Conservation (phyloP, 2,113 vertebrate genomes). For the Hippolais icterina region DNA sequence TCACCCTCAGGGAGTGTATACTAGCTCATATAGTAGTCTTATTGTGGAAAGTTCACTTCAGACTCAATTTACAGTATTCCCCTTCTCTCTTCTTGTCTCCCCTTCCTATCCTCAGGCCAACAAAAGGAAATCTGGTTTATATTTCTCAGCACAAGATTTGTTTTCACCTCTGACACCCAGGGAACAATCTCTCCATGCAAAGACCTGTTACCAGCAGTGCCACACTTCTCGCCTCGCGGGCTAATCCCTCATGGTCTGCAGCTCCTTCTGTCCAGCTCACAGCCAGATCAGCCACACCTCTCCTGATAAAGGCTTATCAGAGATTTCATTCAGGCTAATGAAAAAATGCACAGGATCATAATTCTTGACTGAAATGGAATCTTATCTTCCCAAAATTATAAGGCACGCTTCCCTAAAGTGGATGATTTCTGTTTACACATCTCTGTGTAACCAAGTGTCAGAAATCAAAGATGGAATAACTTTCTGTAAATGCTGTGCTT, state of each 20-base stretch:
- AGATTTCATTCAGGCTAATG: neutral
- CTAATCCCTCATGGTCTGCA: neutral
- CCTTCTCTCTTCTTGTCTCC: conserved; percentile 17
- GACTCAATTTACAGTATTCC: conserved; percentile 16
- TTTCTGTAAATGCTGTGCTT: neutral
- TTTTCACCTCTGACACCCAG: conserved; percentile 47
- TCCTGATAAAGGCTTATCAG: neutral
- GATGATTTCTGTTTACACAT: neutral
- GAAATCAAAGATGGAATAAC: neutral
- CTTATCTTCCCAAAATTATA: neutral
- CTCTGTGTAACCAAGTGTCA: neutral
- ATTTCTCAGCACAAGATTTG: conserved; percentile 55
- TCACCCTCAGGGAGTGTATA: conserved; percentile 18
- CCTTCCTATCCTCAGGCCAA: conserved; percentile 40
- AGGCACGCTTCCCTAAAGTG: neutral
- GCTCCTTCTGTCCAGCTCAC: neutral
- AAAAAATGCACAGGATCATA: neutral
- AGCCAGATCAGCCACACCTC: neutral
- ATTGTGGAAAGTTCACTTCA: conserved; percentile 43
- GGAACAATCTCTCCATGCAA: neutral
- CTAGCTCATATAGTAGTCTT: neutral
- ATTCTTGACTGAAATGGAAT: neutral
- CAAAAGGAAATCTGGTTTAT: conserved; percentile 55
- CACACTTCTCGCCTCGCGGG: neutral
- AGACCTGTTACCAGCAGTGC: neutral